Evolutionary conservation across 2,888 invertebrate genomes (phyloP), one percentile per base, ranked within the genome.

Genomic region (Arge pagana): DNA sequence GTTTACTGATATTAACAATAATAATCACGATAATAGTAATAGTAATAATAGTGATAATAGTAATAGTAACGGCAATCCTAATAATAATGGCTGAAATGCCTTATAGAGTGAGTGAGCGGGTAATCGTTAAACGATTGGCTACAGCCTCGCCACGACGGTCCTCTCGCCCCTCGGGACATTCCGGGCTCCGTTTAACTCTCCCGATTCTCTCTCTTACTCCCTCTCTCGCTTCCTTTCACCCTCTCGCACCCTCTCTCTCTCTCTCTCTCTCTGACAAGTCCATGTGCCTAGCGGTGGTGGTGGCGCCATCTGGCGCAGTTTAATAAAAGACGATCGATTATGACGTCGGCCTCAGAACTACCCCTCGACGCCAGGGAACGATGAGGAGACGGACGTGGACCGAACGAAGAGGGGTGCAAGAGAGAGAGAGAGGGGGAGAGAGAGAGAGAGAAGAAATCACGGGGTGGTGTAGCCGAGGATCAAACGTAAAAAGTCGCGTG

Each of bases 291-390:
- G 50, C 50, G 57, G 57, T 59, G 58, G 65, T 58, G 58, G 60
- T 62, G 54, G 65, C 71, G 72, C 72, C 73, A 75, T 73, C 74
- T 75, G 75, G 74, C 60, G 73, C 74, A 70, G 66, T 74, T 76
- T 76, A 76, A 76, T 74, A 76, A 76, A 76, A 76, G 76, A 75
- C 74, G 75, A 75, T 74, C 75, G 76, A 74, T 75, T 76, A 74
- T 75, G 76, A 76, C 74, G 75, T 74, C 72, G 74, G 70, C 70
- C 68, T 72, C 72, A 66, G 69, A 70, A 70, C 66, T 70, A 65
- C 67, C 71, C 68, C 66, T 66, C 58, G 31, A 10, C 18, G 5
- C 31, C 16, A 13, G 35, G 48, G 15, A 52, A 39, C 39, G 52
- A 33, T 39, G 35, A 33, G 48, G 42, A 52, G 39, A 39, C 31